A percentile compares a stretch with the other conserved stretches of the same genome.
phyloP scores from a whole-genome alignment of 2,113 vertebrate genomes.

The Leucosticte australis region DNA sequence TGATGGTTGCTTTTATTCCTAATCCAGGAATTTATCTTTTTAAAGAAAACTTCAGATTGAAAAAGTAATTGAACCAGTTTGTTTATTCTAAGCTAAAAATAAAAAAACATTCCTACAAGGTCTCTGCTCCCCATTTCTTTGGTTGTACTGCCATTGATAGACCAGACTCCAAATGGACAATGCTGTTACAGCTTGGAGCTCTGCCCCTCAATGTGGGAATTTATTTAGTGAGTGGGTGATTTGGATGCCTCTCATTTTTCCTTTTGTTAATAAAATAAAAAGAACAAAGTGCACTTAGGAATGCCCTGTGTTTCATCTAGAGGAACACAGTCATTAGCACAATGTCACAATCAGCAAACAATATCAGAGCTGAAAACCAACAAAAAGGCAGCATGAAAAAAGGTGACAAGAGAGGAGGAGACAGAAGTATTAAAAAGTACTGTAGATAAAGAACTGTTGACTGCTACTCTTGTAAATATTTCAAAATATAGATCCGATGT shows the following conservation, averaged over 20 bases:
- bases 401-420: background rate
- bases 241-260: background rate
- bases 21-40: background rate
- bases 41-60: background rate
- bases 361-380: background rate
- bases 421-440: slow-evolving; percentile 26
- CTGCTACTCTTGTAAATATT: slow-evolving; percentile 33
- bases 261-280: background rate
- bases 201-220: background rate
- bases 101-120: background rate
- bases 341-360: background rate
- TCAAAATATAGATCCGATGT: slow-evolving; percentile 15
- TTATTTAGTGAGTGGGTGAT: background rate
- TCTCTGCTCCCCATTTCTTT: rapidly evolving
- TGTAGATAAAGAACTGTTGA: slow-evolving; percentile 33
- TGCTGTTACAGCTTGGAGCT: background rate
- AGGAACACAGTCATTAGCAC: background rate
- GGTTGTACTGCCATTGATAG: background rate
- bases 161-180: background rate
- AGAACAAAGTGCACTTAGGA: background rate
- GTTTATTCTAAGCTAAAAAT: background rate
- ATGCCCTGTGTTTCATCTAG: background rate
- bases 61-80: background rate
- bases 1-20: background rate
- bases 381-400: background rate